Percentiles rank a stretch among this genome's conserved stretches.
phyloP scores from a whole-genome alignment of 2,797 vertebrate genomes.

The Melanogrammus aeglefinus region DNA sequence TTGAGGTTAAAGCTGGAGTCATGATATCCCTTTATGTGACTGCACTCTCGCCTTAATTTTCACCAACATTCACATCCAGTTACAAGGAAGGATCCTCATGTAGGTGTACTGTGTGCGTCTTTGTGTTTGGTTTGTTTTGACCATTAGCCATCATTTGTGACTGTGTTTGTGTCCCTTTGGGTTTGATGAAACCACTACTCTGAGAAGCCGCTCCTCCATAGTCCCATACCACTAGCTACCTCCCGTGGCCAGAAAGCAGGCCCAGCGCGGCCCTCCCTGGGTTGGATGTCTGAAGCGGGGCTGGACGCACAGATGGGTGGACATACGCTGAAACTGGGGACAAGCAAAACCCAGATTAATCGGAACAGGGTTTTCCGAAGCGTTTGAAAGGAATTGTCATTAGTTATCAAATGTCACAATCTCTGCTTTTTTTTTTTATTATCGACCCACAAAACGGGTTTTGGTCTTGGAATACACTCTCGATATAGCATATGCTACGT shows the following conservation, averaged over 20 bases:
- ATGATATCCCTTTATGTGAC: slow-evolving; percentile 13
- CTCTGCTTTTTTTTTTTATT: slow-evolving; percentile 31
- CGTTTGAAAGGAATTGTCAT: slow-evolving; percentile 57
- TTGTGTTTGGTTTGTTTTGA: slow-evolving; percentile 34
- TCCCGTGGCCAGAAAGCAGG: slow-evolving; percentile 74
- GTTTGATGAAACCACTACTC: slow-evolving; percentile 35
- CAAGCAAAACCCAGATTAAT: neutral
- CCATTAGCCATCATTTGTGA: slow-evolving; percentile 44
- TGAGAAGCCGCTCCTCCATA: slow-evolving; percentile 24
- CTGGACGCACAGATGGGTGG: slow-evolving; percentile 63
- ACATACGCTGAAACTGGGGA: slow-evolving; percentile 25
- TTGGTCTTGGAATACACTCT: slow-evolving; percentile 21
- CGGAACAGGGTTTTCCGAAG: neutral
- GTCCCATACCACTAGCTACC: slow-evolving; percentile 69
- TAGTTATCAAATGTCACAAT: slow-evolving; percentile 20
- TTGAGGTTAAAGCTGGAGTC: slow-evolving; percentile 16
- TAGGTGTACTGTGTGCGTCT: slow-evolving; percentile 48
- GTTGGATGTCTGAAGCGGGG: slow-evolving; percentile 60
- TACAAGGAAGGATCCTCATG: slow-evolving; percentile 45
- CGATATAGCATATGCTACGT: slow-evolving; percentile 15
- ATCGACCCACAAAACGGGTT: slow-evolving; percentile 29
- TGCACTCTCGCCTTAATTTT: slow-evolving; percentile 31
- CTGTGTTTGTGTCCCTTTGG: slow-evolving; percentile 33
- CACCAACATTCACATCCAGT: slow-evolving; percentile 13
- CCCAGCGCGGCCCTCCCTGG: slow-evolving; percentile 68